phyloP scores from a whole-genome alignment of 2,113 vertebrate species.

The Brachyhypopomus gauderio region DNA sequence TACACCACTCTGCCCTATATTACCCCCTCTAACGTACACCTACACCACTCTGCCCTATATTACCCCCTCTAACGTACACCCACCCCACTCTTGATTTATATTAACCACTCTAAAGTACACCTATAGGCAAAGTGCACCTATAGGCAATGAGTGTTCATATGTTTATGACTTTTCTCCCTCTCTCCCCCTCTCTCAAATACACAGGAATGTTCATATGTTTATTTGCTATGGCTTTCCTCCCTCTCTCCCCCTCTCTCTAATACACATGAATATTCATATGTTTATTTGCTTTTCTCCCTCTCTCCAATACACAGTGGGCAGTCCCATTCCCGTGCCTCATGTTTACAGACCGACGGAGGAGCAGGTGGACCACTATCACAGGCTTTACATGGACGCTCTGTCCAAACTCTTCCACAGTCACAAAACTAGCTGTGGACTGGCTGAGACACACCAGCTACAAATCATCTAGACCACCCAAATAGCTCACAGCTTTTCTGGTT shows the following conservation, averaged over 20 bases:
- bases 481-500: background rate
- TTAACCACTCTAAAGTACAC: no score
- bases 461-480: slow-evolving; percentile 65
- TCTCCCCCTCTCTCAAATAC: no score
- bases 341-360: slow-evolving; percentile 62
- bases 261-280: no score
- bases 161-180: no score
- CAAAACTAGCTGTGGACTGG: slow-evolving; percentile 76
- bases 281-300: background rate
- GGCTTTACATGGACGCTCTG: slow-evolving; percentile 74
- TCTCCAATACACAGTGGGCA: slow-evolving; percentile 73
- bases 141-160: no score
- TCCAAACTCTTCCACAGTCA: slow-evolving; percentile 77
- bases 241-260: background rate
- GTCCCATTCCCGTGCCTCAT: slow-evolving; percentile 74
- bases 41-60: no score
- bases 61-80: no score
- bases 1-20: no score
- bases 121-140: no score
- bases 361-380: slow-evolving; percentile 77
- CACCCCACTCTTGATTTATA: no score
- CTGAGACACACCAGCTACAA: slow-evolving; percentile 67
- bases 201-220: no score
- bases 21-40: no score
- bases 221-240: background rate